Evolutionary conservation across 1,140 invertebrate genomes (phyloP).

Genomic region (Zophobas atratus): DNA sequence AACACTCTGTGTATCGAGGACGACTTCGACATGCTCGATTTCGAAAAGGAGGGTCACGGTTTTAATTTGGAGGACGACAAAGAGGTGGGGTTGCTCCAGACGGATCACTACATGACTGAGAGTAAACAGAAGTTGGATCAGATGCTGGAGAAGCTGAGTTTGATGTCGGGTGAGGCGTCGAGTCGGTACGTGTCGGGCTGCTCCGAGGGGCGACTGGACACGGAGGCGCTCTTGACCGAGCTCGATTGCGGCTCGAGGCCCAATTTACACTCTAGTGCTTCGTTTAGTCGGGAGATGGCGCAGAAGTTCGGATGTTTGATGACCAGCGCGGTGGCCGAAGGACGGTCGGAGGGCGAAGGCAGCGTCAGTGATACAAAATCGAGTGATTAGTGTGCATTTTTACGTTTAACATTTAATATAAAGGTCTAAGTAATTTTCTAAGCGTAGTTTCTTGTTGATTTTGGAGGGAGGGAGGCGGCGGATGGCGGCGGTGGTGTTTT

Average conservation of each 20-base stretch:
- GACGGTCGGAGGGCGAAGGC: slow-evolving; percentile 4
- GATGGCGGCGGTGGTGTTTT: slow-evolving; percentile 59
- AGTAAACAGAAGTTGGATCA: slow-evolving; percentile 62
- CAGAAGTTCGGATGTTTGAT: slow-evolving; percentile 18
- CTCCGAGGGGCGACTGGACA: slow-evolving; percentile 53
- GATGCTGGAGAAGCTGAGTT: slow-evolving; percentile 62
- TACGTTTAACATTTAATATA: slow-evolving; percentile 60
- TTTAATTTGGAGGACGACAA: slow-evolving; percentile 51
- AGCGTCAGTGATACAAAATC: slow-evolving; percentile 2
- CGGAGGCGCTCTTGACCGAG: slow-evolving; percentile 55
- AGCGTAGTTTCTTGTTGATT: slow-evolving; percentile 58
- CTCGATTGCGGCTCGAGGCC: slow-evolving; percentile 55
- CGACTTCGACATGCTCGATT: slow-evolving; percentile 63
- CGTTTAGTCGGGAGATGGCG: slow-evolving; percentile 26
- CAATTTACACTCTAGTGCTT: slow-evolving; percentile 50
- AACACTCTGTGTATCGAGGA: slow-evolving; percentile 67
- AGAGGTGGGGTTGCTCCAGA: slow-evolving; percentile 37
- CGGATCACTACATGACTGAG: slow-evolving; percentile 54
- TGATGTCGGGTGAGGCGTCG: slow-evolving; percentile 54
- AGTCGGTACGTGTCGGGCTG: slow-evolving; percentile 63
- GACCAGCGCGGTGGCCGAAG: not conserved
- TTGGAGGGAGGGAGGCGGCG: slow-evolving; percentile 51
- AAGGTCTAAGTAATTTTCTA: slow-evolving; percentile 62
- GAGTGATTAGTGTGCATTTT: slow-evolving; percentile 34
- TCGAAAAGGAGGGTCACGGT: slow-evolving; percentile 59